Evolutionary conservation across 2,888 invertebrate species (phyloP).

Genomic region (Synanthedon andrenaeformis): DNA sequence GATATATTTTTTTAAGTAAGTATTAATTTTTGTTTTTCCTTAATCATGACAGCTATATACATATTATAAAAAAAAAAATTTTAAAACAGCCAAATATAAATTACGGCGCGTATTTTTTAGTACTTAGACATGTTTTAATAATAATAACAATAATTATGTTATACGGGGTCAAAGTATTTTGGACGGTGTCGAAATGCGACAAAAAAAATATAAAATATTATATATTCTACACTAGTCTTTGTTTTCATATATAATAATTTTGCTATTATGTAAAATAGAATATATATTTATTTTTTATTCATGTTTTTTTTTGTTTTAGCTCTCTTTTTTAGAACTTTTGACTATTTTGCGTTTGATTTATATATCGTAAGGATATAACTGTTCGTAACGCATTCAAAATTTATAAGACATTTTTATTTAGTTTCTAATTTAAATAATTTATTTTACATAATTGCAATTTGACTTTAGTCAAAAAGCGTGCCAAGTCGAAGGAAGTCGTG

Average conservation of each 20-base stretch:
- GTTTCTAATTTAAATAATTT: not conserved
- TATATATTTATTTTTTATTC: not conserved
- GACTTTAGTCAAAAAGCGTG: slow-evolving; percentile 47
- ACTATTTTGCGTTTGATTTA: slow-evolving; percentile 45
- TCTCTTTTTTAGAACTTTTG: not conserved
- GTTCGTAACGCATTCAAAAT: slow-evolving; percentile 34
- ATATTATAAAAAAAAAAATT: slow-evolving; percentile 10
- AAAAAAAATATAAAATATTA: not conserved
- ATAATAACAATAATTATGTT: slow-evolving; percentile 13
- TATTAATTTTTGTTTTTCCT: slow-evolving; percentile 23
- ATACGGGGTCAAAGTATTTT: slow-evolving; percentile 20
- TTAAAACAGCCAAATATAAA: slow-evolving; percentile 24
- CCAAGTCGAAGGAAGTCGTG: slow-evolving; percentile 23
- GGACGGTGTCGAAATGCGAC: slow-evolving; percentile 19
- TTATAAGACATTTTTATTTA: not conserved
- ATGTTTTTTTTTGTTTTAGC: not conserved
- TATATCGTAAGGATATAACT: slow-evolving; percentile 55
- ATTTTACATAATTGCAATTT: slow-evolving; percentile 14
- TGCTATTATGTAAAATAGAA: not conserved
- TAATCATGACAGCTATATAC: slow-evolving; percentile 24
- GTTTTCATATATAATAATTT: not conserved
- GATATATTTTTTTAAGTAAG: slow-evolving; percentile 24
- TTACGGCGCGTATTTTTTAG: slow-evolving; percentile 19
- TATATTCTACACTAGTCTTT: not conserved
- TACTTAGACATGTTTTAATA: slow-evolving; percentile 11